Evolutionary conservation across 2,888 invertebrate genomes (phyloP), one percentile per base, ranked within the genome.

Genomic region (Spodoptera exigua): DNA sequence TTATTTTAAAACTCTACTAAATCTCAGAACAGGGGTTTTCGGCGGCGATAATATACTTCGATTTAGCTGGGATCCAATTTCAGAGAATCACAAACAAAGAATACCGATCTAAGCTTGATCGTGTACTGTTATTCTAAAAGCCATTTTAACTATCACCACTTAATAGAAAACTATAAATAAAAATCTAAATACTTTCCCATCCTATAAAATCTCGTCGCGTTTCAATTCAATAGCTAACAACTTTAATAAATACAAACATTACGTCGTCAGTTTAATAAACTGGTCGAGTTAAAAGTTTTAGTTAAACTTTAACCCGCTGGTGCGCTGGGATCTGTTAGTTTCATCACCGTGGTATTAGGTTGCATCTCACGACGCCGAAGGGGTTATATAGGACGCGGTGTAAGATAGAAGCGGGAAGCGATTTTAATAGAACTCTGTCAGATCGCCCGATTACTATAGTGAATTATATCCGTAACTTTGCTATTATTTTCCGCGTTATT

Each of bases 251-350:
- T 61, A 53, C 45, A 69, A 76, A 59, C 59, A 69, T 62, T 48
- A 64, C 46, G 71, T 61, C 46, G 71, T 61, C 66, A 70, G 57
- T 67, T 70, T 56, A 56, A 65, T 56, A 56, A 65, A 46, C 53
- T 60, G 11, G 39, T 60, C 13, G 63, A 67, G 68, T 77, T 78
- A 66, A 76, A 74, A 67, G 57, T 69, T 69, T 64, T 57, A 70
- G 71, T 78, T 80, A 79, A 81, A 79, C 77, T 79, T 76, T 82
- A 81, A 78, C 82, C 82, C 68, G 76, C 53, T 77, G 69, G 56
- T 52, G 46, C 55, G 69, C 41, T 61, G 74, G 60, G 75, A 73
- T 70, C 79, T 76, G 72, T 70, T 76, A 71, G 73, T 79, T 79
- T 74, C 62, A 83, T 79, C 78, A 81, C 66, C 63, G 53, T 47